A percentile compares a stretch with the other conserved stretches of the same genome.
Evolutionary conservation across 2,797 vertebrate species (phyloP).

Genomic region (Alcedo atthis): DNA sequence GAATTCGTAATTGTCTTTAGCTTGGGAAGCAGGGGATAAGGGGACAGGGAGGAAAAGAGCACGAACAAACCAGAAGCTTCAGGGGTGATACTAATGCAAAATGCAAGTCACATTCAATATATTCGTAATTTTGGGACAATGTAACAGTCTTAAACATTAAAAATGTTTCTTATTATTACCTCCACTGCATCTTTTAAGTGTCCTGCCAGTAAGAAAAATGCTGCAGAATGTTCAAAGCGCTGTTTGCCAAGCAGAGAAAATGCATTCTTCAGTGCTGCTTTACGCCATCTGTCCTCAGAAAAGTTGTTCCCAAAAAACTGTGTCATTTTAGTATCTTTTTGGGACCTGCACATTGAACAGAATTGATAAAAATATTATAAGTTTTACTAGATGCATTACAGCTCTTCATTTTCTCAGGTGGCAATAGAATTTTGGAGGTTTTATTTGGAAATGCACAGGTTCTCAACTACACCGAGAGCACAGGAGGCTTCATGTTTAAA

Average conservation of each 20-base stretch:
- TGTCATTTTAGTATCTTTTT: slow-evolving; percentile 94
- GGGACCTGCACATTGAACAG: slow-evolving; percentile 82
- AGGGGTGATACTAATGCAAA: background rate
- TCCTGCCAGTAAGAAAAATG: slow-evolving; percentile 96
- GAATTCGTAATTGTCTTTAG: background rate
- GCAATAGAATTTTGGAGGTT: background rate
- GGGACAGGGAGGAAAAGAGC: background rate
- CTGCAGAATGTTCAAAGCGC: slow-evolving; percentile 96
- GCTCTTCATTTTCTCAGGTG: background rate
- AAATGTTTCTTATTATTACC: slow-evolving; percentile 77
- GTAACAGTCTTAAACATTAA: background rate
- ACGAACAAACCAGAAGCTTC: background rate
- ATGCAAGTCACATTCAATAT: background rate
- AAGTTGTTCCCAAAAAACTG: slow-evolving; percentile 98
- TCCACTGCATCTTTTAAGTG: slow-evolving; percentile 97
- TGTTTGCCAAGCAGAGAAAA: slow-evolving; percentile 97
- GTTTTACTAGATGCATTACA: background rate
- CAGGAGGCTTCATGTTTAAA: background rate
- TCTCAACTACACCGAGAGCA: background rate
- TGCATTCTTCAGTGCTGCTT: slow-evolving; percentile 96
- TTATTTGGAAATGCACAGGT: background rate
- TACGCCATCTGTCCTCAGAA: slow-evolving; percentile 95
- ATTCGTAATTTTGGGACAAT: background rate
- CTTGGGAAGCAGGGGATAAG: fast-evolving
- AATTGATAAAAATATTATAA: background rate